Evolutionary conservation across 2,113 vertebrate genomes (phyloP).

Genomic region (Tricholaema leucomelas): DNA sequence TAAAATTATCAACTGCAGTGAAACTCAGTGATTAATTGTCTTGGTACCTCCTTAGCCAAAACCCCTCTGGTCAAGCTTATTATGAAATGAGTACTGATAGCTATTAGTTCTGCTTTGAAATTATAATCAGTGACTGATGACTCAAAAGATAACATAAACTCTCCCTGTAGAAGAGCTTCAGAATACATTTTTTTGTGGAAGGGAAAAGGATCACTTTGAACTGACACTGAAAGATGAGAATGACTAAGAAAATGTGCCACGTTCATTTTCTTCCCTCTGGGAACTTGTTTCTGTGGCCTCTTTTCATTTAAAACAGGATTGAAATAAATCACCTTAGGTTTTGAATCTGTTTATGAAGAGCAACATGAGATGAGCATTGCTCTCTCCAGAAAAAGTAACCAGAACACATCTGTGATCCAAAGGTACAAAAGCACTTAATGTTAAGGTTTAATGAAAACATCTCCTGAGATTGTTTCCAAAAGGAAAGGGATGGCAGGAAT

Average conservation of each 20-base stretch:
- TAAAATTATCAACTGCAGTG: not conserved
- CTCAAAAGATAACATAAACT: constrained; percentile 19
- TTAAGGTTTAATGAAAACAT: not conserved
- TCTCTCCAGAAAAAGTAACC: not conserved
- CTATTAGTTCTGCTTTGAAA: constrained; percentile 51
- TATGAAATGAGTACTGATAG: constrained; percentile 7
- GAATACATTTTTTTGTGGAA: not conserved
- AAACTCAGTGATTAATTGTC: not conserved
- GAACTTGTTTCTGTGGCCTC: not conserved
- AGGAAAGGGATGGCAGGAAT: not conserved
- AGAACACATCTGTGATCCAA: not conserved
- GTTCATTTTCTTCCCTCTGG: not conserved
- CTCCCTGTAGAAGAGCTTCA: not conserved
- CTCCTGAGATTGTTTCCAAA: not conserved
- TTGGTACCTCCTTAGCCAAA: not conserved
- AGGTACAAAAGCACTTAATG: not conserved
- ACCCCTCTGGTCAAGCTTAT: constrained; percentile 15
- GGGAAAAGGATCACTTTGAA: not conserved
- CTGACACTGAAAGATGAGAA: not conserved
- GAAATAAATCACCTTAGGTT: not conserved
- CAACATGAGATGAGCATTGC: not conserved
- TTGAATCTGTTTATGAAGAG: not conserved
- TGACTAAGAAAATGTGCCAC: not conserved
- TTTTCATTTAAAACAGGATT: not conserved
- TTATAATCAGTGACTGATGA: constrained; percentile 28